These are phyloP conservation scores for Philotrypesis tridentata DNA, from an alignment of 1,140 invertebrate species.

Conservation along the genomic window DNA sequence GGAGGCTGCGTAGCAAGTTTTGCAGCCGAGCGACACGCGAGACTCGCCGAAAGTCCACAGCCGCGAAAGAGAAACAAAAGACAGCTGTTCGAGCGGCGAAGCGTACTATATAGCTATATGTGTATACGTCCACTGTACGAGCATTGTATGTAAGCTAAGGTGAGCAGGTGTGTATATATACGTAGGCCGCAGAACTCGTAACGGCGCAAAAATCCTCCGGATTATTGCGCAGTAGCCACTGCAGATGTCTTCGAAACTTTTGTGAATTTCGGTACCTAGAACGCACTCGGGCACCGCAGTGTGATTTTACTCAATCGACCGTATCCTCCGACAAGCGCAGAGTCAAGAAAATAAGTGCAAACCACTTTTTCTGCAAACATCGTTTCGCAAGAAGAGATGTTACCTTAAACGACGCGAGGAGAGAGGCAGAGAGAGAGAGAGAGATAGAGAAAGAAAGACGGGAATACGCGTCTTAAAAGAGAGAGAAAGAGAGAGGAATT, in stretches of 20 bases:
- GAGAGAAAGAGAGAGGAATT: neutral
- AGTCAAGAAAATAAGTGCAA: too few species aligned
- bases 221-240: neutral
- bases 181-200: neutral
- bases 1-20: neutral
- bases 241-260: too few species aligned
- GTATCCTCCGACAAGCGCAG: too few species aligned
- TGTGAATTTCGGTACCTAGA: too few species aligned
- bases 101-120: neutral
- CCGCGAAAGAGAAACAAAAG: slow-evolving; percentile 40
- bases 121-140: neutral
- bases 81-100: slow-evolving; percentile 40
- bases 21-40: neutral
- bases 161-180: neutral
- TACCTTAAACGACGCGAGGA: neutral
- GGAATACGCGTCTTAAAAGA: too few species aligned
- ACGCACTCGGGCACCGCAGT: too few species aligned
- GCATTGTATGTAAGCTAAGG: neutral
- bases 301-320: too few species aligned
- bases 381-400: neutral
- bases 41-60: too few species aligned
- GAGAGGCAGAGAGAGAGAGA: too few species aligned
- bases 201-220: neutral
- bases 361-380: too few species aligned
- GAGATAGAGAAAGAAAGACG: too few species aligned